phyloP scores from a whole-genome alignment of 2,113 vertebrate species.

The Oophaga pumilio region DNA sequence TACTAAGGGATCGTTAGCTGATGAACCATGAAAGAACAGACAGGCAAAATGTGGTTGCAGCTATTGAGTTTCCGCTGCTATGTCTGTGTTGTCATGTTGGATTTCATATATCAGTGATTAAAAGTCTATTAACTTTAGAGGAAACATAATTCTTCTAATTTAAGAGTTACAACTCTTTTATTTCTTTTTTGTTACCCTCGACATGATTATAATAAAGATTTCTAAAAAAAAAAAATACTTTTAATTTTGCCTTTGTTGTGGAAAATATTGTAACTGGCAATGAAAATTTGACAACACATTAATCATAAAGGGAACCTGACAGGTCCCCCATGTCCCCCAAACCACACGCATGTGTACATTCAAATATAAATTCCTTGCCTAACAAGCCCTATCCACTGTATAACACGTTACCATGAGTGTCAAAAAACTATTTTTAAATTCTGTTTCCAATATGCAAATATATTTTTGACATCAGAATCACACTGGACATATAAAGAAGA shows the following conservation, averaged over 20 bases:
- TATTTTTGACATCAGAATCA: too few relatives aligned
- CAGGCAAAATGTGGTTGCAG: not conserved
- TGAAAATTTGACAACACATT: not conserved
- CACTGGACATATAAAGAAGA: too few relatives aligned
- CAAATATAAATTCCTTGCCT: too few relatives aligned
- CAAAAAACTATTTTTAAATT: too few relatives aligned
- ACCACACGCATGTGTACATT: too few relatives aligned
- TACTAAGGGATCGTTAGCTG: not conserved
- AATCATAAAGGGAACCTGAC: not conserved
- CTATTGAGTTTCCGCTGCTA: not conserved
- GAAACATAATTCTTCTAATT: not conserved
- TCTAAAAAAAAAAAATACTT: too few relatives aligned
- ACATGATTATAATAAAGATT: not conserved
- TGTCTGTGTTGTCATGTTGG: not conserved
- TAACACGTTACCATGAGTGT: too few relatives aligned
- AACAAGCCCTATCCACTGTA: too few relatives aligned
- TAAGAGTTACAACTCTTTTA: not conserved
- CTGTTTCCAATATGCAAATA: too few relatives aligned
- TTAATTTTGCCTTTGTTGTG: not conserved
- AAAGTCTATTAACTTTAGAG: too few relatives aligned
- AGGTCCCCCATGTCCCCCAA: too few relatives aligned
- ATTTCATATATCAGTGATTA: not conserved
- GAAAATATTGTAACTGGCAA: not conserved
- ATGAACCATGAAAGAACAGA: constrained; percentile 24
- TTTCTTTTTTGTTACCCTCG: not conserved